phyloP scores from a whole-genome alignment of 2,113 vertebrate genomes.

The Arvicanthis niloticus region DNA sequence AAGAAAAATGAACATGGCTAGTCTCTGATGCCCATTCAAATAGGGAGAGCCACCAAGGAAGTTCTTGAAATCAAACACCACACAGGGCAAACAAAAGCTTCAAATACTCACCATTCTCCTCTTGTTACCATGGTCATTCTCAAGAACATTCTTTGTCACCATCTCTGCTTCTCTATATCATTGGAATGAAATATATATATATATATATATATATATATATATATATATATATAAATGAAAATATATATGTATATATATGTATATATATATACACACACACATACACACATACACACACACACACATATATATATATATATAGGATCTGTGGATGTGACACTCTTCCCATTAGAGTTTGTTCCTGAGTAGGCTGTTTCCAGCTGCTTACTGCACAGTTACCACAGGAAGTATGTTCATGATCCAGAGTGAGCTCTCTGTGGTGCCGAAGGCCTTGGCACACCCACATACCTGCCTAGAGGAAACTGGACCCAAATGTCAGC shows the following conservation, averaged over 20 bases:
- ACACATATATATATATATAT: too few relatives aligned
- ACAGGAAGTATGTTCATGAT: neutral
- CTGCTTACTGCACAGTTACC: neutral
- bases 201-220: too few relatives aligned
- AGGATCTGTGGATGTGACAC: neutral
- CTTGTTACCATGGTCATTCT: neutral
- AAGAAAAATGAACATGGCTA: neutral
- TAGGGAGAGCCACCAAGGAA: neutral
- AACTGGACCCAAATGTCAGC: slow-evolving; percentile 28
- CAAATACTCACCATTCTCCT: neutral
- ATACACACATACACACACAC: too few relatives aligned
- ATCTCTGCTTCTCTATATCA: neutral
- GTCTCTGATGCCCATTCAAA: neutral
- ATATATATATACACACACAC: too few relatives aligned
- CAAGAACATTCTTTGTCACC: slow-evolving; percentile 40
- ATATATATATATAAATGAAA: too few relatives aligned
- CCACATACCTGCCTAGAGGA: neutral
- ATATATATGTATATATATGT: too few relatives aligned
- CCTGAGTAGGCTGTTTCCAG: neutral
- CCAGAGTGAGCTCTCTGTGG: neutral
- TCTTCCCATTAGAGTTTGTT: neutral
- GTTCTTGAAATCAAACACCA: slow-evolving; percentile 13
- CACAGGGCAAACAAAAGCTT: neutral
- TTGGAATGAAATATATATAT: neutral
- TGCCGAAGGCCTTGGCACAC: neutral